Evolutionary conservation across 1,140 invertebrate genomes (phyloP), one percentile per base, ranked within the genome.

Genomic region (Cryptotermes secundus): DNA sequence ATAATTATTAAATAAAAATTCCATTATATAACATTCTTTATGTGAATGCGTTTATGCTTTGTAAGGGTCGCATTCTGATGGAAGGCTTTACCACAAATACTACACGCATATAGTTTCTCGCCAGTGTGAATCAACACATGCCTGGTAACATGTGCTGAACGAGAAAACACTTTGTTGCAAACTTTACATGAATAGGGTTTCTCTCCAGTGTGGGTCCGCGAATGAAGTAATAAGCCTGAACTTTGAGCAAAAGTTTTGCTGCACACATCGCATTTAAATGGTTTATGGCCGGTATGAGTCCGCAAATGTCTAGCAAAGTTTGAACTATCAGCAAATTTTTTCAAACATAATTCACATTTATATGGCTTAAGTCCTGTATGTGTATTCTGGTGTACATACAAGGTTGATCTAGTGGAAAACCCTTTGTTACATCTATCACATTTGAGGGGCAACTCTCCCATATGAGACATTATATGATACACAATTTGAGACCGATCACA

Each of bases 31-130:
- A 42, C 38, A 6, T 42, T 42, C 38, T 12, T 4, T 12, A 12
- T 42, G 38, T 79, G 72, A 79, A 34, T 79, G 10, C 24, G 12
- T 24, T 19, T 79, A 79, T 79, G 72, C 24, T 79, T n/a, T 79
- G 26, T 79, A 12, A 79, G 34, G 16, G 26, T 12, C 26, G 72
- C 72, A 12, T n/a, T 34, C 31, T 82, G 81, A 14, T 35, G 26
- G 31, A 83, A 83, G 16, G 42, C n/a, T 53, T 35, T 42, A 14
- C 34, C n/a, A 88, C 95, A 96, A 83, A 92, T 91, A 80, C 90
- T 90, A 88, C 95, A 96, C 86, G 92, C 92, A 88, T 95, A 94
- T 1, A 93, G 93, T 88, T 92, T 92, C 87, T 94, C 93, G 34
- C 93, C 93, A 1, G 92, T 94, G 86, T 94, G 93, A 31, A 93